Conservation (phyloP, 2,888 invertebrate species). For the Auanema sp. region DNA sequence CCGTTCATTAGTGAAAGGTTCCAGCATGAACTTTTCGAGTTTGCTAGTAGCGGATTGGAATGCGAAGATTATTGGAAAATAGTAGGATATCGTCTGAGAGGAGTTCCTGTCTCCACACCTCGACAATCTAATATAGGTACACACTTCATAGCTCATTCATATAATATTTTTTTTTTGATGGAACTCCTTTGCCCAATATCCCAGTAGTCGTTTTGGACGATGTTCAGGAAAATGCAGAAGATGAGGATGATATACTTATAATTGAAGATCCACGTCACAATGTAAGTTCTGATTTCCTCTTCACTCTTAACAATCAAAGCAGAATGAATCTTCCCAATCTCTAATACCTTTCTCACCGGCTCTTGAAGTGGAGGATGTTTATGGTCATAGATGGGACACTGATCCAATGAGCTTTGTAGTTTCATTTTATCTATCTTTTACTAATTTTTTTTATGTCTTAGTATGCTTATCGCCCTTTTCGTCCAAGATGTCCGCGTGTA, state of each 20-base stretch:
- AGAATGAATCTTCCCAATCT: neutral
- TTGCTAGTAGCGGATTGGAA: conserved; percentile 4
- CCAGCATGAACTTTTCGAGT: conserved; percentile 12
- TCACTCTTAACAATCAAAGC: neutral
- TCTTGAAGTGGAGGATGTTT: too few species aligned
- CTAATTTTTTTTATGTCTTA: too few species aligned
- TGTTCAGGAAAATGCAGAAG: conserved; percentile 3
- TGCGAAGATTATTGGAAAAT: conserved; percentile 7
- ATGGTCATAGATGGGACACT: too few species aligned
- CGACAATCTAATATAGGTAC: neutral
- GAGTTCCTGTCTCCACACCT: conserved; percentile 1
- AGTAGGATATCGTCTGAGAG: too few species aligned
- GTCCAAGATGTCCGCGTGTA: too few species aligned
- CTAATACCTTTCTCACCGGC: too few species aligned
- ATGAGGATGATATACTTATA: conserved; percentile 1
- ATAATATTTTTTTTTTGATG: neutral
- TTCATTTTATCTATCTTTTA: too few species aligned
- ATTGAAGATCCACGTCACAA: neutral
- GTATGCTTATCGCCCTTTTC: too few species aligned
- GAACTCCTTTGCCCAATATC: neutral
- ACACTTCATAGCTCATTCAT: neutral
- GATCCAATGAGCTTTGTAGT: too few species aligned
- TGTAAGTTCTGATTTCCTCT: neutral
- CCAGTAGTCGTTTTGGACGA: neutral
- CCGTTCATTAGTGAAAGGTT: neutral